phyloP scores from a whole-genome alignment of 2,113 vertebrate species.

The Pogonocichla stellata region DNA sequence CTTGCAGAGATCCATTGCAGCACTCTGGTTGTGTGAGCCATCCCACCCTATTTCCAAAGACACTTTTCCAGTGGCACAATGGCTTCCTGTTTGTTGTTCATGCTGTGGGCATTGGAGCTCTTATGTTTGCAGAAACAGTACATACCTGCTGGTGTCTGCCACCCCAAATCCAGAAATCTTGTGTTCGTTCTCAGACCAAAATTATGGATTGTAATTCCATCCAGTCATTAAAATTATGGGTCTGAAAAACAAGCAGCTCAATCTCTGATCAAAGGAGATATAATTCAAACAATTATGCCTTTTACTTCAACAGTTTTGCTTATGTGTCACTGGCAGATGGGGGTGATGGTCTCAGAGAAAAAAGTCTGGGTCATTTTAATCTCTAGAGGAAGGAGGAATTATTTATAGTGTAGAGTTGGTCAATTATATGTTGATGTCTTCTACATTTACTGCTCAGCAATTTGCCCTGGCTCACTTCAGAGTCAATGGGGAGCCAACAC shows the following conservation, averaged over 20 bases:
- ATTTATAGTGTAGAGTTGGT: neutral
- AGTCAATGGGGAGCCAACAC: neutral
- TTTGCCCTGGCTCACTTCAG: neutral
- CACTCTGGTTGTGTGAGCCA: neutral
- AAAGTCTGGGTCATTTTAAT: neutral
- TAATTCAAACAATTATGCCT: neutral
- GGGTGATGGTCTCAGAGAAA: neutral
- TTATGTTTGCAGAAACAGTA: neutral
- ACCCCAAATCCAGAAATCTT: neutral
- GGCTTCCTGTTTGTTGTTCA: neutral
- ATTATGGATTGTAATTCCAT: neutral
- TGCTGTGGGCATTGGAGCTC: neutral
- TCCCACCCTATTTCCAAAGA: accelerated
- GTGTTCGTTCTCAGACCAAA: neutral
- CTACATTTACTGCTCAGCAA: neutral
- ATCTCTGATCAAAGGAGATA: neutral
- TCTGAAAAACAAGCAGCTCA: neutral
- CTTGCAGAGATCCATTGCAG: neutral
- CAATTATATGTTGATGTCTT: neutral
- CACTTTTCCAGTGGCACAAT: neutral
- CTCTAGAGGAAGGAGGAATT: neutral
- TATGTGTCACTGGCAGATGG: neutral
- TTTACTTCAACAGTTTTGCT: neutral
- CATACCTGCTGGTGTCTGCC: neutral
- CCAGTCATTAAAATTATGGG: neutral